phyloP scores from a whole-genome alignment of 2,113 vertebrate species.

The Oryzias celebensis region DNA sequence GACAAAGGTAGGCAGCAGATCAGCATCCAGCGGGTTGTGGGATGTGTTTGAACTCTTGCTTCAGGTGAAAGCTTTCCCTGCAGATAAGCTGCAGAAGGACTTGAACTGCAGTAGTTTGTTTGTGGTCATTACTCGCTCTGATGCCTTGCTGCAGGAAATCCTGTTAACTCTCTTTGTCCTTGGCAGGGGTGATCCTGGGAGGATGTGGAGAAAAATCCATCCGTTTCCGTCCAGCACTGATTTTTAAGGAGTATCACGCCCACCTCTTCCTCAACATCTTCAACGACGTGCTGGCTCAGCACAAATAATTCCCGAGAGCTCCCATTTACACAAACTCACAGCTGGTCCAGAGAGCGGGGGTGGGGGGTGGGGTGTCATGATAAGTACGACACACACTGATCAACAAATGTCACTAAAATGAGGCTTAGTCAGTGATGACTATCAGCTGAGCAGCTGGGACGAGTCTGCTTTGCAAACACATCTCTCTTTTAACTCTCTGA shows the following conservation, averaged over 20 bases:
- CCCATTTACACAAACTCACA: background rate
- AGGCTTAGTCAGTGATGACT: no score
- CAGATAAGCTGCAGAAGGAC: background rate
- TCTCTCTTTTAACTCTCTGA: no score
- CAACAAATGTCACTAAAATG: no score
- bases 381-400: conserved; percentile 30
- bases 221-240: conserved; percentile 89
- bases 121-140: no score
- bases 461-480: no score
- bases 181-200: conserved; percentile 88
- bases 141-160: background rate
- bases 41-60: background rate
- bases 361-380: conserved; percentile 8
- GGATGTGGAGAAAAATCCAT: conserved; percentile 91
- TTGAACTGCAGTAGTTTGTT: no score
- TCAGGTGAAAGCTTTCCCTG: background rate
- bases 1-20: conserved; percentile 85
- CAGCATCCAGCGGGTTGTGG: background rate
- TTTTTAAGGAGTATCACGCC: conserved; percentile 93
- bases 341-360: conserved; percentile 1
- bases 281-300: conserved; percentile 86
- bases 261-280: conserved; percentile 95
- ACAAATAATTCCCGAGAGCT: conserved; percentile 77
- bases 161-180: background rate
- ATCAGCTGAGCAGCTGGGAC: no score